Evolutionary conservation across 2,113 vertebrate genomes (phyloP), one percentile per base, ranked within the genome.

Genomic region (Calyptommatus sinebrachiatus): DNA sequence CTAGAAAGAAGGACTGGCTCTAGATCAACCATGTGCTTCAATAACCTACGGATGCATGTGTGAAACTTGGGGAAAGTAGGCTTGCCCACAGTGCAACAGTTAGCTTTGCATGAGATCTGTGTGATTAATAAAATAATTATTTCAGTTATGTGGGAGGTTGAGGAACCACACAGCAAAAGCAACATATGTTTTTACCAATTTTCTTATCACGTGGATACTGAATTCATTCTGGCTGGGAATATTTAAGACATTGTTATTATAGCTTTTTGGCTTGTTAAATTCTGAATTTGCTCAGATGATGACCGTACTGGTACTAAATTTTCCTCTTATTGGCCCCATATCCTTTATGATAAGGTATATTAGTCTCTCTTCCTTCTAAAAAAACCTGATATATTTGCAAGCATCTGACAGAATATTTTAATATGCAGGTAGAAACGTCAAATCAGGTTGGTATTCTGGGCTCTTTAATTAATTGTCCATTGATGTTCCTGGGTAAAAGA

Each of bases 381-480:
- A 80, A 84, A 89, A 83, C 9, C 9, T 12, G 50, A 12, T 88
- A 91, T 83, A 90, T 90, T 93, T 91, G 86, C 73, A 82, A 87
- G 87, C 83, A 73, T 81, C 77, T 60, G 73, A 90, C 63, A 79
- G 72, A 78, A 73, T 22, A 29, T 77, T 83, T 86, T 73, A 88
- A 74, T 53, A 85, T 80, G 83, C 83, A 53, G 35, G 84, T 78
- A 61, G 67, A 24, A 77, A 21, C 85, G 84, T 85, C 79, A 60
- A 78, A 20, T 79, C 67, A 29, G 79, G 84, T 84, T 81, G 12
- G 78, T 86, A 84, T 83, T 50, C 63, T n/a, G 83, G 76, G 63
- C 65, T 76, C 0, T 0, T 75, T 81, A 69, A 57, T 81, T 41
- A 83, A 80, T 89, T 76, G 85, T 82, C 82, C 70, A 1, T 73